Conservation (phyloP, 2,888 invertebrate genomes). For the Eupithecia exiguata region DNA sequence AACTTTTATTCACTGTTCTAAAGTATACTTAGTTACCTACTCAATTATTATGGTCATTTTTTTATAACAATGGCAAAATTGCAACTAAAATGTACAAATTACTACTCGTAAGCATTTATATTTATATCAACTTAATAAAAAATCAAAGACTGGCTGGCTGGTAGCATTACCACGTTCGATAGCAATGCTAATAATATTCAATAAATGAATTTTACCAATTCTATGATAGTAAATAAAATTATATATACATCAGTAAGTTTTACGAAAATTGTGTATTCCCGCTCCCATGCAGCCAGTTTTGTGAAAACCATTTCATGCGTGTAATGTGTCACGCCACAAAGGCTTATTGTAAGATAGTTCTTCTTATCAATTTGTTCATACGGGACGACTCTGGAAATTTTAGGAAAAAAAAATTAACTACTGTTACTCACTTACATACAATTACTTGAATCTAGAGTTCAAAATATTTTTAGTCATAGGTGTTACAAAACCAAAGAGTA, state of each 20-base stretch:
- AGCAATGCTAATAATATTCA: no score
- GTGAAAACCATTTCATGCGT: conserved; percentile 91
- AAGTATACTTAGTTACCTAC: no score
- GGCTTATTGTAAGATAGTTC: conserved; percentile 92
- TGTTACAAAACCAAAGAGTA: not conserved
- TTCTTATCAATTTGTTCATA: conserved; percentile 87
- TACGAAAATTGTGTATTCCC: conserved; percentile 91
- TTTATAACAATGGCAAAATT: not conserved
- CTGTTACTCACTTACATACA: no score
- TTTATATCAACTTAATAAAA: not conserved
- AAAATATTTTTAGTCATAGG: not conserved
- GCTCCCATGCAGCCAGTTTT: conserved; percentile 90
- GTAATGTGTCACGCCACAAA: conserved; percentile 92
- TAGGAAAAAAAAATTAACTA: conserved; percentile 16
- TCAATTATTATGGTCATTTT: no score
- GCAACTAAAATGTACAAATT: not conserved
- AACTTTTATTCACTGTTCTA: no score
- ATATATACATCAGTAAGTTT: conserved; percentile 87
- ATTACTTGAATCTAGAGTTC: not conserved
- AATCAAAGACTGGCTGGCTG: no score
- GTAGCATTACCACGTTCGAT: not conserved
- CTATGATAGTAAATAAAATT: not conserved
- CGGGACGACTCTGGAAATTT: conserved; percentile 86
- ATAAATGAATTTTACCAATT: not conserved
- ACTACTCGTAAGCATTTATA: not conserved